Evolutionary conservation across 1,140 invertebrate species (phyloP).

Genomic region (Potamilus streckersoni): DNA sequence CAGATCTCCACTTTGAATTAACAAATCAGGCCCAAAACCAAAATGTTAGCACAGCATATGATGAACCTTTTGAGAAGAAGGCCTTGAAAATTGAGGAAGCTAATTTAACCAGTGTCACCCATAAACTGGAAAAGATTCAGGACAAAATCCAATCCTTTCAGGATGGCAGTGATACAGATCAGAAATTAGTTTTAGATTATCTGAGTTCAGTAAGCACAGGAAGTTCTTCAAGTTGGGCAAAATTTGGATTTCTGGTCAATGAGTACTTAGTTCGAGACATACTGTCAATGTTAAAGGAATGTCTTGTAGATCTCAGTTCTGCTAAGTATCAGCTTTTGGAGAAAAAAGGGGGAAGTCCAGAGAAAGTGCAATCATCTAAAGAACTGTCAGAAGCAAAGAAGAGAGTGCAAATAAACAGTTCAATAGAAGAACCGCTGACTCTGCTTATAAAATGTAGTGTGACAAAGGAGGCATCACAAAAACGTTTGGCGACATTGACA

Average conservation of each 20-base stretch:
- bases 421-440: slow-evolving; percentile 46
- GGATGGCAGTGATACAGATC: slow-evolving; percentile 1
- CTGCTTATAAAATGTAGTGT: slow-evolving; percentile 48
- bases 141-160: slow-evolving; percentile 12
- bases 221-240: slow-evolving; percentile 35
- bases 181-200: slow-evolving; percentile 30
- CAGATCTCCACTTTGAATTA: slow-evolving; percentile 5
- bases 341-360: slow-evolving; percentile 29
- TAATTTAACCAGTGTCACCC: slow-evolving; percentile 12
- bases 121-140: slow-evolving; percentile 22
- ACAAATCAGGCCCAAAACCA: neutral
- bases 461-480: slow-evolving; percentile 38
- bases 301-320: slow-evolving; percentile 54
- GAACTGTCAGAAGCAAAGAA: slow-evolving; percentile 2
- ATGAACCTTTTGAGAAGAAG: slow-evolving; percentile 52
- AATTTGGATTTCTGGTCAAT: slow-evolving; percentile 62
- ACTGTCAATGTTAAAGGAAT: slow-evolving; percentile 58
- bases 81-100: neutral
- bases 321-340: slow-evolving; percentile 44
- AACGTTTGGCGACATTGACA: slow-evolving; percentile 50
- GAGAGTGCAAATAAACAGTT: slow-evolving; percentile 21
- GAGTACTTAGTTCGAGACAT: slow-evolving; percentile 65
- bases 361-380: slow-evolving; percentile 14
- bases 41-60: slow-evolving; percentile 37
- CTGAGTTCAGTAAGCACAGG: slow-evolving; percentile 41